Percentiles rank a stretch among this genome's conserved stretches.
phyloP scores from a whole-genome alignment of 1,140 invertebrate species.

The Brachionus plicatilis region DNA sequence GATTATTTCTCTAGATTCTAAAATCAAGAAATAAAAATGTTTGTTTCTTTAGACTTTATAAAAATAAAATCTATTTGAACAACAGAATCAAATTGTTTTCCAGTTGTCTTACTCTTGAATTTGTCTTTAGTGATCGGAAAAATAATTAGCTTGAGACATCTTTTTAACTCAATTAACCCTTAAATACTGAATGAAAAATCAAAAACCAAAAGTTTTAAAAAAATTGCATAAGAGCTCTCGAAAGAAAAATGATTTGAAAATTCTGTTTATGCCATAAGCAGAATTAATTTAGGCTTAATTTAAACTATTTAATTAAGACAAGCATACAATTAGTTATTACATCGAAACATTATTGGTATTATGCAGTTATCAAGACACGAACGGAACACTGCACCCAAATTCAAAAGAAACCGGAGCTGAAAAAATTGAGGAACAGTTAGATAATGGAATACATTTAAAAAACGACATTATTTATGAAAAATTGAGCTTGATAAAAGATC shows the following conservation, averaged over 20 bases:
- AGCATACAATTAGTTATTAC: background rate
- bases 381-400: background rate
- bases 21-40: background rate
- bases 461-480: background rate
- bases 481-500: background rate
- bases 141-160: background rate
- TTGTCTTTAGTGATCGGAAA: background rate
- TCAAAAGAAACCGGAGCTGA: background rate
- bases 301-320: background rate
- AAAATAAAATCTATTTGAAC: background rate
- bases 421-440: background rate
- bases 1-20: background rate
- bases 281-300: background rate
- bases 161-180: background rate
- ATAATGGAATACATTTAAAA: background rate
- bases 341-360: constrained; percentile 2
- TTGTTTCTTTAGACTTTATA: background rate
- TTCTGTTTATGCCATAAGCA: background rate
- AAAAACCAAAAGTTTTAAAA: background rate
- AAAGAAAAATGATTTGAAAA: background rate
- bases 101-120: background rate
- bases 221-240: background rate
- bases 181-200: background rate
- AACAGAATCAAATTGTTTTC: background rate
- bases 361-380: background rate